Conservation (phyloP, 2,888 invertebrate genomes). For the Dryococelus australis region DNA sequence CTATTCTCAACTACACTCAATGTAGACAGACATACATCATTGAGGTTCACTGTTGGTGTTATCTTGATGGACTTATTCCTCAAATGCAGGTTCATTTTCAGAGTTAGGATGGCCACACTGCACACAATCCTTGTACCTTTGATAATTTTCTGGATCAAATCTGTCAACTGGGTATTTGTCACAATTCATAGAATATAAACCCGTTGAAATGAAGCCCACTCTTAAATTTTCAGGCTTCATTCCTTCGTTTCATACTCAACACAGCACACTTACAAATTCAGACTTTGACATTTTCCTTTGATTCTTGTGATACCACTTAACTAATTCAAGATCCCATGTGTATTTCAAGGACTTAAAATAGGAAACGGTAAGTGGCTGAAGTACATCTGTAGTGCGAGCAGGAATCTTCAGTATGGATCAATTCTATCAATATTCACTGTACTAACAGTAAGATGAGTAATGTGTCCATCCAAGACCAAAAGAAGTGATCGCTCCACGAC, state of each 20-base stretch:
- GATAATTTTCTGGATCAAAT: not conserved
- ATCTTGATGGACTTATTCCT: not conserved
- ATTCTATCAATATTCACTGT: conserved; percentile 35
- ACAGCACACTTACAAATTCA: not conserved
- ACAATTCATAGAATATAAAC: not conserved
- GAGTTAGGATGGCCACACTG: no score
- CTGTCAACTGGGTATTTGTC: no score
- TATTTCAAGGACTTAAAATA: conserved; percentile 35
- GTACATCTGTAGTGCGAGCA: conserved; percentile 35
- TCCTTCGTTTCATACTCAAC: not conserved
- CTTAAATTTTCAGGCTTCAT: not conserved
- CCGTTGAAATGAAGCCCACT: not conserved
- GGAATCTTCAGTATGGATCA: conserved; percentile 38
- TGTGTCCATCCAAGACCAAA: no score
- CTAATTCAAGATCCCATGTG: no score
- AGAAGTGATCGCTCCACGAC: no score
- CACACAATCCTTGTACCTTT: not conserved
- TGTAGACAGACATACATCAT: not conserved
- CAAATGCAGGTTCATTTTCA: not conserved
- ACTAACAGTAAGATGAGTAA: not conserved
- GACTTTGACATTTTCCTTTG: conserved; percentile 12
- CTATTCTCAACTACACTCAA: not conserved
- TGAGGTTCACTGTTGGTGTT: not conserved
- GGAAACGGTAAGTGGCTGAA: conserved; percentile 36
- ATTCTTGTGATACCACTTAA: not conserved